Conservation (phyloP, 2,888 invertebrate species). For the Mycalesis mineus region DNA sequence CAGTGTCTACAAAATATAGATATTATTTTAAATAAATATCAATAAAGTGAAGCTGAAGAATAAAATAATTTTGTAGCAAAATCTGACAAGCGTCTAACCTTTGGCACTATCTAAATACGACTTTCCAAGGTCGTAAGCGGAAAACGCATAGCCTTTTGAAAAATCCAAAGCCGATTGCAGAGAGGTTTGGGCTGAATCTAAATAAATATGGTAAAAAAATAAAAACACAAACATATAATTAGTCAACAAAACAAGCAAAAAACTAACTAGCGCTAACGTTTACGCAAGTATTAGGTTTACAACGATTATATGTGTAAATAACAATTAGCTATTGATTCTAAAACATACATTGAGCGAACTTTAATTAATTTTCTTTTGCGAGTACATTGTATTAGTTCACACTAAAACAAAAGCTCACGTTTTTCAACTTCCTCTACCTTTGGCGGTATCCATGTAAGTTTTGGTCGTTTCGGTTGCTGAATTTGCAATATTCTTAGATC, state of each 20-base stretch:
- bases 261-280: background rate
- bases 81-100: conserved; percentile 33
- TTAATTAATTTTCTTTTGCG: too few species aligned
- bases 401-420: conserved; percentile 22
- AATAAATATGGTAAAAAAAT: conserved; percentile 39
- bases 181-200: conserved; percentile 57
- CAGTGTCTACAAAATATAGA: conserved; percentile 48
- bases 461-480: conserved; percentile 51
- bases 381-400: background rate
- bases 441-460: conserved; percentile 50
- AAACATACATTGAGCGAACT: too few species aligned
- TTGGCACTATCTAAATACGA: conserved; percentile 54
- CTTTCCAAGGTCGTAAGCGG: conserved; percentile 54
- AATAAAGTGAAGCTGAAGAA: conserved; percentile 9
- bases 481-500: conserved; percentile 49
- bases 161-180: conserved; percentile 49
- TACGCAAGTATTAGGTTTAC: background rate
- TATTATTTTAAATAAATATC: conserved; percentile 22
- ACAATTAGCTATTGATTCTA: too few species aligned
- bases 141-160: conserved; percentile 47
- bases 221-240: conserved; percentile 24
- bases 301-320: background rate
- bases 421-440: conserved; percentile 45
- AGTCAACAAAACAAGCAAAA: background rate
- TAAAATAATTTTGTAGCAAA: background rate